A percentile compares a stretch with the other conserved stretches of the same genome.
Evolutionary conservation across 2,113 vertebrate genomes (phyloP).

Genomic region (Grantiella picta): DNA sequence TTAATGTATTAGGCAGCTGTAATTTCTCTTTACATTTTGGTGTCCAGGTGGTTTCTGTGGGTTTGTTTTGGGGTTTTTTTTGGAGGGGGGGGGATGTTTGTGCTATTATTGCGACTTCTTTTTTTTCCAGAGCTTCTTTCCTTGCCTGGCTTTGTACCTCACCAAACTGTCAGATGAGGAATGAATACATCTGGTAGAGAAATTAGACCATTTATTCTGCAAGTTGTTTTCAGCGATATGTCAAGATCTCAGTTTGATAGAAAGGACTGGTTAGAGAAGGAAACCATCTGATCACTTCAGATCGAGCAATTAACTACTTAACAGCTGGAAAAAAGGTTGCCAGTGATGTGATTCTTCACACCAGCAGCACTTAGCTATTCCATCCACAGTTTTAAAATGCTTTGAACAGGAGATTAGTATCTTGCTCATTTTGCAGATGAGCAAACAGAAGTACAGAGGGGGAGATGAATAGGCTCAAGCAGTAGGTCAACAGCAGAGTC

Average conservation of each 20-base stretch:
- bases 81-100: fast-evolving
- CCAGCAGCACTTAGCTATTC: slow-evolving; percentile 3
- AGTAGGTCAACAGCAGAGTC: slow-evolving; percentile 51
- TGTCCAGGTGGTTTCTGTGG: neutral
- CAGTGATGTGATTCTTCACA: slow-evolving; percentile 12
- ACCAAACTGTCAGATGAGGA: neutral
- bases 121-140: neutral
- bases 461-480: slow-evolving; percentile 34
- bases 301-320: slow-evolving; percentile 58
- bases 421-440: slow-evolving; percentile 62
- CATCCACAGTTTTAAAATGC: slow-evolving; percentile 32
- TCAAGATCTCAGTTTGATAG: slow-evolving; percentile 34
- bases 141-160: neutral
- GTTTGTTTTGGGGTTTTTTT: neutral
- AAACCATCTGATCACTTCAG: slow-evolving; percentile 48
- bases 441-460: slow-evolving; percentile 53
- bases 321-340: slow-evolving; percentile 50
- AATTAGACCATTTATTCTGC: neutral
- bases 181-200: slow-evolving; percentile 20
- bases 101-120: neutral
- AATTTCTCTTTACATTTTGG: neutral
- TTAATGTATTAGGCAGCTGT: neutral
- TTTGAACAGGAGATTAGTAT: slow-evolving; percentile 59
- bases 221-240: slow-evolving; percentile 12
- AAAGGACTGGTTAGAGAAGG: slow-evolving; percentile 27